These are phyloP conservation scores for Paramormyrops kingsleyae DNA, from an alignment of 2,113 vertebrate species.

Conservation along the genomic window DNA sequence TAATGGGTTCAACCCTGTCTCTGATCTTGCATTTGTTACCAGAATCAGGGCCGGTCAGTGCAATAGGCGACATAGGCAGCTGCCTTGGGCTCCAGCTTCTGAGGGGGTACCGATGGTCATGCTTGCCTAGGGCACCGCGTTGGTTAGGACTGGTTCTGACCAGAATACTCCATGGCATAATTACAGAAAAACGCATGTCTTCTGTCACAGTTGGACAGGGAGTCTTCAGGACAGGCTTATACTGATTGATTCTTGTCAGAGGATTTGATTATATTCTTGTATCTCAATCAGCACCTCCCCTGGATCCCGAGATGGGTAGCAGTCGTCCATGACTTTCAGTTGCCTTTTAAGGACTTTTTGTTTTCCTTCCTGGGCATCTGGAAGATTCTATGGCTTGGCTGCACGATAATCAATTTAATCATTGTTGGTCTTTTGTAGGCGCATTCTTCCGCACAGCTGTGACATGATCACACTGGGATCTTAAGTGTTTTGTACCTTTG, in stretches of 20 bases:
- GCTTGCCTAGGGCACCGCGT: background rate
- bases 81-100: background rate
- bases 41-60: background rate
- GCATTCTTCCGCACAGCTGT: background rate
- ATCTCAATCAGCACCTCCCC: background rate
- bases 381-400: background rate
- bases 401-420: background rate
- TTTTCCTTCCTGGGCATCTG: background rate
- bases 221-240: background rate
- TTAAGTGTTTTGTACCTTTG: background rate
- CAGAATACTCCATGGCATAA: background rate
- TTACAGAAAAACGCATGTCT: background rate
- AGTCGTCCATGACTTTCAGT: background rate
- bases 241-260: background rate
- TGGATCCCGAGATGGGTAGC: background rate
- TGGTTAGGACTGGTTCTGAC: background rate
- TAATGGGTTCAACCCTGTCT: background rate
- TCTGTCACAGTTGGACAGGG: background rate
- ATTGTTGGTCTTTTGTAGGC: background rate
- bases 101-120: background rate
- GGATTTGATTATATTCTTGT: background rate
- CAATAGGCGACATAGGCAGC: background rate
- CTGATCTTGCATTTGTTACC: background rate
- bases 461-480: background rate
- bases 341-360: background rate